Percentiles rank a stretch among this genome's conserved stretches.
phyloP scores from a whole-genome alignment of 1,140 invertebrate genomes.

The Odontomachus brunneus region DNA sequence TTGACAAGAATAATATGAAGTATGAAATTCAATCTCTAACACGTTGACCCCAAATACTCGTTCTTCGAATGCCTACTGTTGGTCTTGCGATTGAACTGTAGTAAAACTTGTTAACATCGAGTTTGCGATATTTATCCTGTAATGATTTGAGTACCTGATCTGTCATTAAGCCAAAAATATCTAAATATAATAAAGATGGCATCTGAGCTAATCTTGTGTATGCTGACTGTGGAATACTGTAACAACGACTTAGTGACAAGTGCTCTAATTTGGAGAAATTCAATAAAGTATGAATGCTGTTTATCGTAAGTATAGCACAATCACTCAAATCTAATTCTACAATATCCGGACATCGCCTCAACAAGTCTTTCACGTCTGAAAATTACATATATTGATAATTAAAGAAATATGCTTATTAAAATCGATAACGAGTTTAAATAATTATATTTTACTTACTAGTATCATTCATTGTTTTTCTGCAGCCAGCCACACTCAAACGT shows the following conservation, averaged over 20 bases:
- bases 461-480: conserved; percentile 90
- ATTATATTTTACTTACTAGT: conserved; percentile 87
- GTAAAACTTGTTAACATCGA: conserved; percentile 89
- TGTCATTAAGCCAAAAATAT: conserved; percentile 91
- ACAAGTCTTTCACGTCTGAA: conserved; percentile 89
- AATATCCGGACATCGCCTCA: conserved; percentile 89
- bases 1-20: neutral
- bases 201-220: conserved; percentile 85
- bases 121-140: conserved; percentile 84
- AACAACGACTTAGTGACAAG: conserved; percentile 94
- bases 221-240: conserved; percentile 89
- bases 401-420: conserved; percentile 8
- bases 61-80: conserved; percentile 93
- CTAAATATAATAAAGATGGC: conserved; percentile 89
- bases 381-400: conserved; percentile 71
- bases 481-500: conserved; percentile 93
- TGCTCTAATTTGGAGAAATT: conserved; percentile 91
- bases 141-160: conserved; percentile 87
- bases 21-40: conserved; percentile 89
- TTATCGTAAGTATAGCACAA: conserved; percentile 89
- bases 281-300: conserved; percentile 87
- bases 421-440: conserved; percentile 25
- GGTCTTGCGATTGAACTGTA: conserved; percentile 94
- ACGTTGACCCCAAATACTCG: conserved; percentile 94
- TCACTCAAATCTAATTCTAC: conserved; percentile 95